Evolutionary conservation across 2,888 invertebrate genomes (phyloP).

Genomic region (Conomelus anceps): DNA sequence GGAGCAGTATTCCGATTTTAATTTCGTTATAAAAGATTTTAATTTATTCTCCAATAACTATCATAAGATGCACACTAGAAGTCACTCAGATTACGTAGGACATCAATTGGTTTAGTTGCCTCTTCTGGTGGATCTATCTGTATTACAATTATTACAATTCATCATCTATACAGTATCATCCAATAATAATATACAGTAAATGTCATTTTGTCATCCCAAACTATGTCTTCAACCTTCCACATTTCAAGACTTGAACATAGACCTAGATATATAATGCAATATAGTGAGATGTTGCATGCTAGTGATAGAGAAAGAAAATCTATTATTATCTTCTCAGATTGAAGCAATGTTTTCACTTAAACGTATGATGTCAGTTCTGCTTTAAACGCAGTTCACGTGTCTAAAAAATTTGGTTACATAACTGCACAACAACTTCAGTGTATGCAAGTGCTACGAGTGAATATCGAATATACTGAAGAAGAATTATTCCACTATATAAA

Average conservation of each 20-base stretch:
- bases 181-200: no score
- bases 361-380: neutral
- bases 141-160: no score
- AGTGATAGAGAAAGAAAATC: neutral
- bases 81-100: no score
- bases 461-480: neutral
- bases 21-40: no score
- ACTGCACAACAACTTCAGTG: neutral
- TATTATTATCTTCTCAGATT: neutral
- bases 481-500: no score
- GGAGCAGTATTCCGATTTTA: no score
- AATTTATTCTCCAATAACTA: no score
- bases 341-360: neutral
- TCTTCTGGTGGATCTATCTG: no score
- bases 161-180: no score
- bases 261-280: neutral
- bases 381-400: neutral
- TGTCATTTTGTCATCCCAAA: no score
- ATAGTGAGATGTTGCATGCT: neutral
- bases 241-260: neutral
- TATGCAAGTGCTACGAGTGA: neutral
- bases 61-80: no score
- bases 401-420: neutral
- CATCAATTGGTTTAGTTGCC: no score
- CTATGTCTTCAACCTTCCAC: neutral